Evolutionary conservation across 2,797 vertebrate species (phyloP), one percentile per base, ranked within the genome.

Genomic region (Alca torda): DNA sequence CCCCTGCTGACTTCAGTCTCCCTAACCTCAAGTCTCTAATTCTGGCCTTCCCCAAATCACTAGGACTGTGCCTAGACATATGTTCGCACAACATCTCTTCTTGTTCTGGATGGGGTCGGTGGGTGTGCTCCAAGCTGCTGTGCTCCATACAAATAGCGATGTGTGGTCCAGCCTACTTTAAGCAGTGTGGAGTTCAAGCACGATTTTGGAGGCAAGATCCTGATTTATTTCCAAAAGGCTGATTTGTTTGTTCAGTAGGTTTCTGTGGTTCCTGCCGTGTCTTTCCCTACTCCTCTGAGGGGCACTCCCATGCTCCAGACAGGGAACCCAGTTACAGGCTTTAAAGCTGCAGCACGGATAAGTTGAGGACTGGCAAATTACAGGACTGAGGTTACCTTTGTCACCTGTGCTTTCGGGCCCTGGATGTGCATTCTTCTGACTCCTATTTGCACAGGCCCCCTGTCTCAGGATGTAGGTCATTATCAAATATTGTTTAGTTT

Each of bases 41-140:
- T 86, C 41, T 65, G 53, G 8, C 31, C 20, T 81, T 82, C 23
- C 48, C 23, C 51, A n/a, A 6, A 69, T 76, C 21, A 23, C 35
- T 65, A 59, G 25, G 45, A n/a, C 43, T 25, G 2, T 70, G 33
- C 33, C 41, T 80, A 70, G 61, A 16, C 15, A 11, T 20, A 12
- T 1, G 2, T 57, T 90, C 1, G 1, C 13, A 24, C 60, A 79
- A 41, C 1, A 0, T 53, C 23, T n/a, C 33, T 28, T 17, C 1
- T n/a, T 68, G 24, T 90, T 80, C 37, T 84, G 61, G 33, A 45
- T 72, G 67, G 67, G 28, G 8, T 46, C 3, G 3, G 37, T 84
- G 43, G 24, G 45, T 77, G 60, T 68, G 51, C 48, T 80, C 31
- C 59, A 26, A 84, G 57, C 26, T 65, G 41, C 67, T 73, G 41